Percentiles rank a stretch among this genome's conserved stretches.
phyloP scores from a whole-genome alignment of 92 coral and sea anemone genomes.

The Palythoa grandis region DNA sequence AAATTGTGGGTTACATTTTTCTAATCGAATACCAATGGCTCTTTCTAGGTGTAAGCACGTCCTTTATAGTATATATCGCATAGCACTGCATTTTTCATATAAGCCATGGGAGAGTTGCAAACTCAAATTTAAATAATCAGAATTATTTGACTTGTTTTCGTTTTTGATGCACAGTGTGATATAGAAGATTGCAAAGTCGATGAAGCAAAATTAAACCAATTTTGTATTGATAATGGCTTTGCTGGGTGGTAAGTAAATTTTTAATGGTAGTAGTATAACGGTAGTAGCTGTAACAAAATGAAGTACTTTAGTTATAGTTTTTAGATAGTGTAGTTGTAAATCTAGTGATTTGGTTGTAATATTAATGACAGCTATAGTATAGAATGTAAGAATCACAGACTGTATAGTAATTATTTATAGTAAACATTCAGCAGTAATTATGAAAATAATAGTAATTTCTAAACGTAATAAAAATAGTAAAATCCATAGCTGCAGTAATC shows the following conservation, averaged over 20 bases:
- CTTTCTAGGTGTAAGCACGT: too few species aligned
- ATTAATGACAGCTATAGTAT: neutral
- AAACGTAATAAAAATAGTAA: too few species aligned
- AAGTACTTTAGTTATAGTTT: too few species aligned
- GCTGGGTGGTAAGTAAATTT: slow-evolving; percentile 77
- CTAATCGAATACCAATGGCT: too few species aligned
- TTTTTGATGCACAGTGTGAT: slow-evolving; percentile 68
- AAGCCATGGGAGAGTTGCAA: neutral
- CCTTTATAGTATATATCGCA: too few species aligned
- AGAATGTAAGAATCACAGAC: neutral
- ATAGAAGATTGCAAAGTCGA: slow-evolving; percentile 80
- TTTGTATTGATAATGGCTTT: slow-evolving; percentile 87
- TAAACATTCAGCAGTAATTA: neutral
- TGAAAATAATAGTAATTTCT: too few species aligned
- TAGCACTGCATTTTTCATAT: neutral
- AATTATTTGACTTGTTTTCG: neutral
- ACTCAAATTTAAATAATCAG: neutral
- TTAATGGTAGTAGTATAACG: neutral
- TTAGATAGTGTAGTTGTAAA: too few species aligned
- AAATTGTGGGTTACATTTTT: too few species aligned
- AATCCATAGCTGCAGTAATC: too few species aligned
- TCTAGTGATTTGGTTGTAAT: too few species aligned
- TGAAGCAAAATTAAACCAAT: slow-evolving; percentile 71
- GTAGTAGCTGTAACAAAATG: too few species aligned
- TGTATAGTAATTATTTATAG: too few species aligned